phyloP scores from a whole-genome alignment of 2,888 invertebrate genomes.

The Drosophila antonietae region DNA sequence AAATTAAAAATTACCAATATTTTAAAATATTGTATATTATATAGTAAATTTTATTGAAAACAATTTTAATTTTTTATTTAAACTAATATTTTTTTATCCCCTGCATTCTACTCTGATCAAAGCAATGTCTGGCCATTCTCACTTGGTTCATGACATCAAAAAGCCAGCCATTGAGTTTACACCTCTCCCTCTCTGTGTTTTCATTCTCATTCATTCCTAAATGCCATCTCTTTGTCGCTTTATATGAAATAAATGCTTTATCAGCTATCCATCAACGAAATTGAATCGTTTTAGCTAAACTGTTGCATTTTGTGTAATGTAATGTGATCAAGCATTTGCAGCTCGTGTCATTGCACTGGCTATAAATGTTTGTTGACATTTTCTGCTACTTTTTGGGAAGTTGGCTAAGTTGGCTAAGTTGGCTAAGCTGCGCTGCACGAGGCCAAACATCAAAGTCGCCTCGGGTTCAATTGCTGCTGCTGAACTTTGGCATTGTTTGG shows the following conservation, averaged over 20 bases:
- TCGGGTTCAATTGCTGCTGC: slow-evolving; percentile 42
- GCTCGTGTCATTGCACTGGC: slow-evolving; percentile 39
- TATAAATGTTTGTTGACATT: slow-evolving; percentile 18
- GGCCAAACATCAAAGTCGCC: slow-evolving; percentile 40
- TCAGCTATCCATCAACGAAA: slow-evolving; percentile 1
- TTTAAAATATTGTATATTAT: too few relatives aligned
- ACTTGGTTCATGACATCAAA: not conserved
- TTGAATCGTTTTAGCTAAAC: not conserved
- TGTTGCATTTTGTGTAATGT: slow-evolving; percentile 1
- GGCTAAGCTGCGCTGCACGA: slow-evolving; percentile 14
- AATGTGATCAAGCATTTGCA: slow-evolving; percentile 6
- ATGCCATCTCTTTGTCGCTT: not conserved
- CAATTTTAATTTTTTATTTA: too few relatives aligned
- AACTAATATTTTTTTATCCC: too few relatives aligned
- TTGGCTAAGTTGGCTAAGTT: slow-evolving; percentile 30
- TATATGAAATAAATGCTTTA: not conserved
- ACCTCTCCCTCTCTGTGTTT: not conserved
- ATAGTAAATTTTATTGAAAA: too few relatives aligned
- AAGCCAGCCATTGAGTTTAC: not conserved
- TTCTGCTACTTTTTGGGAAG: slow-evolving; percentile 18
- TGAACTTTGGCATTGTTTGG: slow-evolving; percentile 57
- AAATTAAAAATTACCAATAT: too few relatives aligned
- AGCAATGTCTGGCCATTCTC: not conserved
- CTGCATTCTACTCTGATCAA: not conserved
- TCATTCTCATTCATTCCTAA: too few relatives aligned